Evolutionary conservation across 37 sponge, comb jelly and placozoan genomes (phyloP).

Genomic region (Ephydatia muelleri): DNA sequence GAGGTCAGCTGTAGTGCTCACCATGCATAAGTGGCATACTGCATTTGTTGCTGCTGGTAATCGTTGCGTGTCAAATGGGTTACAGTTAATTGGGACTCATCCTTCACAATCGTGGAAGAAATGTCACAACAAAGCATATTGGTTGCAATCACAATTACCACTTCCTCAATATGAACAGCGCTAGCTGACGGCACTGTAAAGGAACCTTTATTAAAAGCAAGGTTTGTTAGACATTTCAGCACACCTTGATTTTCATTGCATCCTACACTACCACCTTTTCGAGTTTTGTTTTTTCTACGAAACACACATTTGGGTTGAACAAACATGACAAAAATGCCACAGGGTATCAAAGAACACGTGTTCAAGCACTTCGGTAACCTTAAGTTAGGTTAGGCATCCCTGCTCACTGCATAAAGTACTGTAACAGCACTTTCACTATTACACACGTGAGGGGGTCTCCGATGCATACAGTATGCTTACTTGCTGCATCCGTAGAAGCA

Average conservation of each 20-base stretch:
- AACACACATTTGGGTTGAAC: no score
- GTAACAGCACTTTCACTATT: neutral
- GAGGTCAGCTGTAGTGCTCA: neutral
- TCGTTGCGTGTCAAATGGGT: neutral
- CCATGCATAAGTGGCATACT: neutral
- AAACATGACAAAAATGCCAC: no score
- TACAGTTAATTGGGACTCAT: neutral
- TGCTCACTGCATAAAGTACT: no score
- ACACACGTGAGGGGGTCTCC: neutral
- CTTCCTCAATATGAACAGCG: neutral
- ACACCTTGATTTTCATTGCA: neutral
- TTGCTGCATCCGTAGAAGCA: neutral
- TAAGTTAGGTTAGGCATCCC: no score
- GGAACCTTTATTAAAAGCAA: neutral
- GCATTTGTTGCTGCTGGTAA: neutral
- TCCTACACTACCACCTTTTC: neutral
- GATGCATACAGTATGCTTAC: neutral
- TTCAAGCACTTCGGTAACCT: no score
- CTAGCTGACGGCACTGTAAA: neutral
- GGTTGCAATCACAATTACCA: neutral
- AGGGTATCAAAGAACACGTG: no score
- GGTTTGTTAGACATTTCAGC: neutral
- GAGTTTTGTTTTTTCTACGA: neutral
- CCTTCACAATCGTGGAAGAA: neutral
- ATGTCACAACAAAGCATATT: neutral